phyloP scores from a whole-genome alignment of 2,888 invertebrate species.

The Catotricha subobsoleta region DNA sequence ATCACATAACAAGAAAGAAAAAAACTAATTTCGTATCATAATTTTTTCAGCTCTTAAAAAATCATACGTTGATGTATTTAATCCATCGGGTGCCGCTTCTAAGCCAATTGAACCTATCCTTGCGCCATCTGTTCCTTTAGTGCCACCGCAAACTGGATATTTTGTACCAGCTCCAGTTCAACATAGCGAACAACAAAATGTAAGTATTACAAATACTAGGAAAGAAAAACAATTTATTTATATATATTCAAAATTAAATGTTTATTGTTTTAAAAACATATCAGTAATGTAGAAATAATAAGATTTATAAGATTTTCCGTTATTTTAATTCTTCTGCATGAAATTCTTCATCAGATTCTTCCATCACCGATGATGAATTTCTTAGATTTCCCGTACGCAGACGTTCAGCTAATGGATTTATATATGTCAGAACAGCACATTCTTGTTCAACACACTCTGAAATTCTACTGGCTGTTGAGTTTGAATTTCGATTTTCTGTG shows the following conservation, averaged over 20 bases:
- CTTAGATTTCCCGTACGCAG: conserved; percentile 26
- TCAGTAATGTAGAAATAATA: no score
- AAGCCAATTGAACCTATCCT: conserved; percentile 24
- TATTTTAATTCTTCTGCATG: conserved; percentile 26
- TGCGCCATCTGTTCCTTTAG: conserved; percentile 27
- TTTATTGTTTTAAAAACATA: no score
- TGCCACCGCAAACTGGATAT: conserved; percentile 24
- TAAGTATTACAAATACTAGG: no score
- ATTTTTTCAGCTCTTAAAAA: conserved; percentile 52
- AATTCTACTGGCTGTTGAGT: conserved; percentile 4
- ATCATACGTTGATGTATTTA: conserved; percentile 81
- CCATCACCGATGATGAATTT: conserved; percentile 14
- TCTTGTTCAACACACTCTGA: background rate
- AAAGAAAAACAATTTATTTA: no score
- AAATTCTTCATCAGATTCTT: conserved; percentile 26
- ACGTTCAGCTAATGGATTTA: conserved; percentile 26
- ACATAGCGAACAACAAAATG: background rate
- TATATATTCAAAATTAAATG: no score
- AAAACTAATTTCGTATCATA: no score
- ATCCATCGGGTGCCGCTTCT: conserved; percentile 40
- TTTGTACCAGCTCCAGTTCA: conserved; percentile 19
- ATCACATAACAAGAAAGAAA: background rate
- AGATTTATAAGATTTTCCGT: no score
- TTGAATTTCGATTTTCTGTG: conserved; percentile 3
- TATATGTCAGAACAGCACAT: conserved; percentile 13